A percentile compares a stretch with the other conserved stretches of the same genome.
Evolutionary conservation across 64 coral and sea anemone genomes (phyloP).

Genomic region (Pocillopora verrucosa): DNA sequence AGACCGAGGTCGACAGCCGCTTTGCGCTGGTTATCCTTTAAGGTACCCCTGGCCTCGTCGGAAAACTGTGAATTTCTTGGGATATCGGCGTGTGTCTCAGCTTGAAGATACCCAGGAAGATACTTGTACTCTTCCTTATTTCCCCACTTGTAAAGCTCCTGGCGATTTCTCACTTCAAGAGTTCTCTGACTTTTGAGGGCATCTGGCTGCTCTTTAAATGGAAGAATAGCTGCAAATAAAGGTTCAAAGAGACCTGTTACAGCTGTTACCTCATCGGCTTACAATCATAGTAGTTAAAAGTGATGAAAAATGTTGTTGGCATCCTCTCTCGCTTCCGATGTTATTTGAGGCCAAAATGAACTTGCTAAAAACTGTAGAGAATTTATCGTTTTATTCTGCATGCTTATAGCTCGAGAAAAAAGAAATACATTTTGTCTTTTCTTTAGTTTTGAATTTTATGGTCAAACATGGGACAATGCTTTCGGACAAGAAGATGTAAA

Average conservation of each 20-base stretch:
- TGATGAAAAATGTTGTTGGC: background rate
- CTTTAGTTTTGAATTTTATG: too few species aligned
- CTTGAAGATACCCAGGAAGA: slow-evolving; percentile 69
- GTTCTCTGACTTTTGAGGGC: slow-evolving; percentile 43
- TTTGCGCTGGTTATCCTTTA: slow-evolving; percentile 36
- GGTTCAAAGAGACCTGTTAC: background rate
- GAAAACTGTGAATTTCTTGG: slow-evolving; percentile 80
- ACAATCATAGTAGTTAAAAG: background rate
- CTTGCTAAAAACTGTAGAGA: too few species aligned
- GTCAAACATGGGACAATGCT: too few species aligned
- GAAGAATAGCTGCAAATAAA: slow-evolving; percentile 34
- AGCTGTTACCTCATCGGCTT: too few species aligned
- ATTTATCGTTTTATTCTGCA: too few species aligned
- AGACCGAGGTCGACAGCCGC: slow-evolving; percentile 54
- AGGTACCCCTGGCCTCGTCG: slow-evolving; percentile 49
- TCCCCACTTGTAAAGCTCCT: slow-evolving; percentile 69
- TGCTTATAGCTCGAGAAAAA: too few species aligned
- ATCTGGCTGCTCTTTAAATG: slow-evolving; percentile 67
- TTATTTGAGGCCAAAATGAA: too few species aligned
- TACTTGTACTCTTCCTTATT: slow-evolving; percentile 19
- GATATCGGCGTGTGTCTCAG: slow-evolving; percentile 62
- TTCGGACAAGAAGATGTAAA: too few species aligned
- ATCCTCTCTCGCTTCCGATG: too few species aligned
- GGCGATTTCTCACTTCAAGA: slow-evolving; percentile 57
- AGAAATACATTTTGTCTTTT: too few species aligned